phyloP scores from a whole-genome alignment of 2,113 vertebrate genomes.

The Elephas maximus region DNA sequence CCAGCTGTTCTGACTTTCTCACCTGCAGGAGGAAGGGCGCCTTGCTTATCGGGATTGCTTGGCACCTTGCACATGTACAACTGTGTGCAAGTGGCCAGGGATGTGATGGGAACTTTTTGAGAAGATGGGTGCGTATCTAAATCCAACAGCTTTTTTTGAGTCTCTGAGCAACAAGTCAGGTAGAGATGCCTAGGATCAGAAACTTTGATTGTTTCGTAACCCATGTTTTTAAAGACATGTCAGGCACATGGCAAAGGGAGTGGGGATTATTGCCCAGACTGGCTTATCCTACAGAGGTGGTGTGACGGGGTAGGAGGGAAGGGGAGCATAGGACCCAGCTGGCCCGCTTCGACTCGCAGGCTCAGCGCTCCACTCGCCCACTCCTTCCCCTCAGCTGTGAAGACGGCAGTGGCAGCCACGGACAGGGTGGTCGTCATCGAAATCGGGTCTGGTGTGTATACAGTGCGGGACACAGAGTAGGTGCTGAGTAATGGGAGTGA shows the following conservation, averaged over 20 bases:
- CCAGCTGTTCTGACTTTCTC: neutral
- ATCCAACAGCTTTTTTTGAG: neutral
- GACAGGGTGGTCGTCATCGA: rapidly evolving
- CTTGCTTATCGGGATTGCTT: neutral
- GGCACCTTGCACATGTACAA: neutral
- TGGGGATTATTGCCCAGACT: neutral
- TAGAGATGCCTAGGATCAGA: neutral
- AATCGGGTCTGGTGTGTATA: neutral
- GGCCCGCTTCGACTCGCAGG: too few relatives aligned
- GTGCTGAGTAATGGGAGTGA: neutral
- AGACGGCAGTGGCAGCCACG: neutral
- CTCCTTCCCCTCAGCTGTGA: rapidly evolving
- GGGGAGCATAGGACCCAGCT: neutral
- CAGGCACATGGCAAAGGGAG: neutral
- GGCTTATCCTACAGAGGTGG: rapidly evolving
- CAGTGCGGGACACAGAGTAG: neutral
- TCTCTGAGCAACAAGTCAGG: conserved; percentile 17
- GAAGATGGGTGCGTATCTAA: too few relatives aligned
- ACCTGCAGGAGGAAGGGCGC: neutral
- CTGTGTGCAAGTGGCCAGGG: neutral
- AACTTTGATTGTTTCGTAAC: neutral
- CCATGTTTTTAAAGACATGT: neutral
- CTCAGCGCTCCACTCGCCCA: rapidly evolving
- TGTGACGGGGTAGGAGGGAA: neutral
- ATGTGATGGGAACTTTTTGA: neutral